phyloP scores from a whole-genome alignment of 2,888 invertebrate species.

The Mesochorus sp. region DNA sequence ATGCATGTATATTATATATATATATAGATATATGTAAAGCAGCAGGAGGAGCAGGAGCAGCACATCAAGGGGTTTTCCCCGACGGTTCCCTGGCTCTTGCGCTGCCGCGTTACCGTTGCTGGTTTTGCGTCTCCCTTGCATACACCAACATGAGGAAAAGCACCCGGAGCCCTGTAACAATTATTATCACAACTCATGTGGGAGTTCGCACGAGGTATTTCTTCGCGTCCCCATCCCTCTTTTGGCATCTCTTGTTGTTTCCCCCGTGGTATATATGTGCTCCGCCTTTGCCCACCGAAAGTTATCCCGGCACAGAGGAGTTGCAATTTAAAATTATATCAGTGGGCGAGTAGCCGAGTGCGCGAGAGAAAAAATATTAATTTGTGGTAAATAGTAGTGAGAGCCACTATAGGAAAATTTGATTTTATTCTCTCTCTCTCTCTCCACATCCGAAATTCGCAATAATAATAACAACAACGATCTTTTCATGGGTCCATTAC shows the following conservation, averaged over 20 bases:
- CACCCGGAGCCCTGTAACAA: constrained; percentile 57
- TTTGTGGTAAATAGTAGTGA: not conserved
- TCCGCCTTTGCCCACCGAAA: no score
- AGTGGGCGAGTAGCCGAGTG: not conserved
- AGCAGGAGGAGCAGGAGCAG: no score
- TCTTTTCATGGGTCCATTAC: not conserved
- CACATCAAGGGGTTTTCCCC: constrained; percentile 26
- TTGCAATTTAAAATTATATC: not conserved
- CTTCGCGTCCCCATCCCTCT: not conserved
- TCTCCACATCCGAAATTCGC: not conserved
- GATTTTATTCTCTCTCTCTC: not conserved
- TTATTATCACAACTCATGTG: constrained; percentile 63
- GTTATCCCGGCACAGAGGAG: no score
- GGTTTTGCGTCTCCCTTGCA: constrained; percentile 8
- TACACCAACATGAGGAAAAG: constrained; percentile 22
- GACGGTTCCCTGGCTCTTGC: constrained; percentile 14
- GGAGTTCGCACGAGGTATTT: constrained; percentile 1
- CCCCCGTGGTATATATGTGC: constrained; percentile 21
- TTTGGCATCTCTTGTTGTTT: not conserved
- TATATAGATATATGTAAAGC: no score
- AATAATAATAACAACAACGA: not conserved
- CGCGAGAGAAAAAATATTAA: no score
- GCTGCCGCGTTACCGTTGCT: constrained; percentile 11
- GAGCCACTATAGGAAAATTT: constrained; percentile 3
- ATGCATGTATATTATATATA: no score